phyloP scores from a whole-genome alignment of 2,888 invertebrate species.

The Sphecodes monilicornis region DNA sequence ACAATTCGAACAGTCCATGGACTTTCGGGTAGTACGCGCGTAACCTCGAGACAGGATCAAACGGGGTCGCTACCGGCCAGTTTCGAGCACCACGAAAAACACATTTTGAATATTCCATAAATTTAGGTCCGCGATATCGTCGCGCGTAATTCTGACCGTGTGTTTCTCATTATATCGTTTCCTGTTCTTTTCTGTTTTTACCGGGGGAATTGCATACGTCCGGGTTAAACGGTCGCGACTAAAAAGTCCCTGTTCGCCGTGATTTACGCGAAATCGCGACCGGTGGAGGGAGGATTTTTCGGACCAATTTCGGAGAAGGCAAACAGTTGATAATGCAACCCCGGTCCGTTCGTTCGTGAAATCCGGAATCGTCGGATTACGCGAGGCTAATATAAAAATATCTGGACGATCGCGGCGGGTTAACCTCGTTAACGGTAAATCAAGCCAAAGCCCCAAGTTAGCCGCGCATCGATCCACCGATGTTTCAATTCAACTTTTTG shows the following conservation, averaged over 20 bases:
- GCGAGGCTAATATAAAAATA: background rate
- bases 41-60: background rate
- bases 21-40: background rate
- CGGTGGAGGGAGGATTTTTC: background rate
- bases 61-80: background rate
- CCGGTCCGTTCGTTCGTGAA: background rate
- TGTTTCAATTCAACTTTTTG: constrained; percentile 44
- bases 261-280: background rate
- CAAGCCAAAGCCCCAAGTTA: constrained; percentile 17
- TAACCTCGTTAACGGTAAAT: constrained; percentile 27
- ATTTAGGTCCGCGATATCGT: background rate
- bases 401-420: background rate
- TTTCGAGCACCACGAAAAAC: background rate
- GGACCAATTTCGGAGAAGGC: background rate
- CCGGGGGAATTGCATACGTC: background rate
- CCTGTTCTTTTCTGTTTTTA: background rate
- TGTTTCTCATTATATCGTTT: background rate
- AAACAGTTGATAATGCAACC: background rate
- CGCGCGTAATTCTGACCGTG: background rate
- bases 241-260: background rate
- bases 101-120: constrained; percentile 8
- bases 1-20: background rate
- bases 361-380: background rate
- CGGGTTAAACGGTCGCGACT: background rate
- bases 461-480: constrained; percentile 29